Percentiles rank a stretch among this genome's conserved stretches.
These are phyloP conservation scores for Cephus pygmeus DNA, from an alignment of 2,888 invertebrate genomes.

Conservation along the genomic window DNA sequence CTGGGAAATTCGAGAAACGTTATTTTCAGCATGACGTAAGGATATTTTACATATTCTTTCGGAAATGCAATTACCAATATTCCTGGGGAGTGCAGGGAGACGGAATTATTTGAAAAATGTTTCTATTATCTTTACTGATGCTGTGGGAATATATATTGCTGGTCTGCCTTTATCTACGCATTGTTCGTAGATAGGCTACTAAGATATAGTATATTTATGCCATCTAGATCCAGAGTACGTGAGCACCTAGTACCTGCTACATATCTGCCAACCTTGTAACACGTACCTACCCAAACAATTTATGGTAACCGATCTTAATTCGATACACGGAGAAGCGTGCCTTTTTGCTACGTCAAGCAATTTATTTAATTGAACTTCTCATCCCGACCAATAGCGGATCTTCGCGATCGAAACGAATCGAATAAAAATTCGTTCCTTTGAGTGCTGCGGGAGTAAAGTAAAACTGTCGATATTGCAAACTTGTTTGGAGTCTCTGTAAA, in stretches of 20 bases:
- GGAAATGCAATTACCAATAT: background rate
- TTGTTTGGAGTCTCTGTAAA: background rate
- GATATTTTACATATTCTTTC: background rate
- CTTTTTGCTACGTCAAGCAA: background rate
- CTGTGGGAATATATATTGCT: background rate
- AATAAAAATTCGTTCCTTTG: background rate
- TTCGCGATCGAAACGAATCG: background rate
- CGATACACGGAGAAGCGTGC: slow-evolving; percentile 8
- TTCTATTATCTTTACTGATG: background rate
- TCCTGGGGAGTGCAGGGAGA: background rate
- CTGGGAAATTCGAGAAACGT: background rate
- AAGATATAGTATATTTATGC: slow-evolving; percentile 36
- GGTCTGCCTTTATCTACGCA: slow-evolving; percentile 21
- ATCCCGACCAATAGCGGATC: background rate
- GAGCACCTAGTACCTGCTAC: background rate
- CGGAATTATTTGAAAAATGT: background rate
- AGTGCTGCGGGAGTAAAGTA: background rate
- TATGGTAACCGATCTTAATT: slow-evolving; percentile 19
- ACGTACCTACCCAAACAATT: slow-evolving; percentile 26
- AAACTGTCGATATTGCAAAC: background rate
- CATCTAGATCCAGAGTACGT: slow-evolving; percentile 25
- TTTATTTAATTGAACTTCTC: background rate
- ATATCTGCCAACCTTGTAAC: slow-evolving; percentile 9
- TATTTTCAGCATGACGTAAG: background rate
- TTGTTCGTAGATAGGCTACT: slow-evolving; percentile 28